Conservation (phyloP, 2,888 invertebrate species). For the Andrena minutula region DNA sequence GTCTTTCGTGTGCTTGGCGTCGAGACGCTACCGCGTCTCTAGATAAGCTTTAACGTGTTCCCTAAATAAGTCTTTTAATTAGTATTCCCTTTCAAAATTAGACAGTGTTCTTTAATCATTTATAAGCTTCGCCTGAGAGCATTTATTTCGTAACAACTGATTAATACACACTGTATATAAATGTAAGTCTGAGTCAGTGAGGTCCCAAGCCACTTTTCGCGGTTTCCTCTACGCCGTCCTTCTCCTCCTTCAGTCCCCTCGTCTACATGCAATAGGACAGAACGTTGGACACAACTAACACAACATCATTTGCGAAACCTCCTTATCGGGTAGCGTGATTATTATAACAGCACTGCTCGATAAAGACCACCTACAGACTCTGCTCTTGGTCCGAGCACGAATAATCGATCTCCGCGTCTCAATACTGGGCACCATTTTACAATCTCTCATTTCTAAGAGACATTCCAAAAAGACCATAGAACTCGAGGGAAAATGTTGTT, state of each 20-base stretch:
- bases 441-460: not conserved
- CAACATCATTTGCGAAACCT: constrained; percentile 44
- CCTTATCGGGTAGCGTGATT: constrained; percentile 45
- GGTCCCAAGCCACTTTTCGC: constrained; percentile 17
- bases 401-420: constrained; percentile 24
- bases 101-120: not conserved
- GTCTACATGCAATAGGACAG: constrained; percentile 14
- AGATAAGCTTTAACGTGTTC: not conserved
- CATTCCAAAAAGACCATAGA: not conserved
- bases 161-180: constrained; percentile 27
- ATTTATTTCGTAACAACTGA: not conserved
- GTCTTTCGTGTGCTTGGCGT: too few species aligned
- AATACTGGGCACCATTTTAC: constrained; percentile 15
- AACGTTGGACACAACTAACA: constrained; percentile 5
- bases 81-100: not conserved
- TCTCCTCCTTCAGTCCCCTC: constrained; percentile 32
- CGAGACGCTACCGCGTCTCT: too few species aligned
- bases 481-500: not conserved
- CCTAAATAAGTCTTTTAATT: not conserved
- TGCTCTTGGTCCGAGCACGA: not conserved
- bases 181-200: constrained; percentile 12
- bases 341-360: constrained; percentile 44
- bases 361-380: constrained; percentile 50
- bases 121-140: not conserved
- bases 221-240: constrained; percentile 37